A percentile compares a stretch with the other conserved stretches of the same genome.
Evolutionary conservation across 2,888 invertebrate species (phyloP).

Genomic region (Stictocephala bisonia): DNA sequence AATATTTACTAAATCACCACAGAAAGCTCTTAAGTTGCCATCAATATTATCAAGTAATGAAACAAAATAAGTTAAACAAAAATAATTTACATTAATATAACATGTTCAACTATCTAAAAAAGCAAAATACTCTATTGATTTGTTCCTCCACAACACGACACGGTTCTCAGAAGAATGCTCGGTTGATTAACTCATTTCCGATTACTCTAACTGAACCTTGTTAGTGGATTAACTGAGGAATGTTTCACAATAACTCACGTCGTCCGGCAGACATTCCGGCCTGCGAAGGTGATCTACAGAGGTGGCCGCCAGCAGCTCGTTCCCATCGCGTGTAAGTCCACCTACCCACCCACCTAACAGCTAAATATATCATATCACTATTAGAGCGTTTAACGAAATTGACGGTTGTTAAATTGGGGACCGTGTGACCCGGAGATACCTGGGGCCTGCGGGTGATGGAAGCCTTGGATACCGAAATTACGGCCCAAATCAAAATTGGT

Average conservation of each 20-base stretch:
- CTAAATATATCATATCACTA: slow-evolving; percentile 38
- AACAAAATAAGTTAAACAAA: too few species aligned
- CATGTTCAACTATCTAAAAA: too few species aligned
- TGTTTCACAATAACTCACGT: slow-evolving; percentile 11
- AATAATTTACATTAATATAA: too few species aligned
- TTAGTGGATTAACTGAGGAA: slow-evolving; percentile 17
- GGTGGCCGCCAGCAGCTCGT: slow-evolving; percentile 15
- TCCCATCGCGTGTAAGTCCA: slow-evolving; percentile 10
- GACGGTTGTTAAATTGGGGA: slow-evolving; percentile 25
- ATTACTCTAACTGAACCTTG: not conserved
- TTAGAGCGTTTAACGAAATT: slow-evolving; percentile 41
- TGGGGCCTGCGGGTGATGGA: slow-evolving; percentile 18
- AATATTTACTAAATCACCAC: too few species aligned
- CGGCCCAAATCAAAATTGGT: too few species aligned
- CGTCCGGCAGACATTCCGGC: slow-evolving; percentile 6
- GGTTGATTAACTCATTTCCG: slow-evolving; percentile 36
- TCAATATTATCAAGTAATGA: too few species aligned
- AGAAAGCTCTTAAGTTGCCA: too few species aligned
- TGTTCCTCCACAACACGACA: too few species aligned
- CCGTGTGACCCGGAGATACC: slow-evolving; percentile 26
- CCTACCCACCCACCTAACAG: not conserved
- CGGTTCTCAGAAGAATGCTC: too few species aligned
- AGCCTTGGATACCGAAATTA: too few species aligned
- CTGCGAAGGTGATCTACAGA: not conserved
- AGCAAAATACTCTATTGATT: too few species aligned